A percentile compares a stretch with the other conserved stretches of the same genome.
Evolutionary conservation across 1,140 invertebrate species (phyloP).

Genomic region (Leptestheria dahalacensis): DNA sequence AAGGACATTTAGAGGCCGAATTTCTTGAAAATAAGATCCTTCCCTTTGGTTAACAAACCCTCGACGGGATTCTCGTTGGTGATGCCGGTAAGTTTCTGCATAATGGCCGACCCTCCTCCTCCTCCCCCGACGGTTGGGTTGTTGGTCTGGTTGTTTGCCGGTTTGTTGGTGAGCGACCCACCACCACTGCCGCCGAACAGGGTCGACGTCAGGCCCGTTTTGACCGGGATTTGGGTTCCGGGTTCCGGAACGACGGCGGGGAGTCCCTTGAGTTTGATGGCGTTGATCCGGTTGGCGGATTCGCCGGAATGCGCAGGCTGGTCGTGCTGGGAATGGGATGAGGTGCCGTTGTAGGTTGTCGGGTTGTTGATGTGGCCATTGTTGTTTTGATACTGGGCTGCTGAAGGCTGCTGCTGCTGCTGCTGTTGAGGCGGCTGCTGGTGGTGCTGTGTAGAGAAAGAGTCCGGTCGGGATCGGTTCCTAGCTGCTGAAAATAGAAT

Average conservation of each 20-base stretch:
- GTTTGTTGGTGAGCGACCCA: no score
- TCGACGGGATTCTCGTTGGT: constrained; percentile 26
- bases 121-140: constrained; percentile 19
- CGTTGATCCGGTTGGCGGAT: constrained; percentile 20
- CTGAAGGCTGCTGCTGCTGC: constrained; percentile 10
- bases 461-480: no score
- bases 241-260: constrained; percentile 3
- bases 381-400: no score
- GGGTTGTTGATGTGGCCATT: no score
- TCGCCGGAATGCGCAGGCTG: constrained; percentile 20
- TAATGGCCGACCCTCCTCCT: constrained; percentile 43
- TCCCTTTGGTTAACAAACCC: constrained; percentile 65
- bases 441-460: no score
- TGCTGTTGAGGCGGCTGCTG: constrained; percentile 15
- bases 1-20: constrained; percentile 46
- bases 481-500: no score
- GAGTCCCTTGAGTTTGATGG: constrained; percentile 6
- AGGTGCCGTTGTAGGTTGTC: not conserved
- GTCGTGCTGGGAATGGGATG: constrained; percentile 19
- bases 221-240: not conserved
- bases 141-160: constrained; percentile 17
- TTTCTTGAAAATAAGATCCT: constrained; percentile 80
- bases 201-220: no score
- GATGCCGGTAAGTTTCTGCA: constrained; percentile 68
- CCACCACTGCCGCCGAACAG: no score